Evolutionary conservation across 2,113 vertebrate genomes (phyloP).

Genomic region (Regulus satrapa): DNA sequence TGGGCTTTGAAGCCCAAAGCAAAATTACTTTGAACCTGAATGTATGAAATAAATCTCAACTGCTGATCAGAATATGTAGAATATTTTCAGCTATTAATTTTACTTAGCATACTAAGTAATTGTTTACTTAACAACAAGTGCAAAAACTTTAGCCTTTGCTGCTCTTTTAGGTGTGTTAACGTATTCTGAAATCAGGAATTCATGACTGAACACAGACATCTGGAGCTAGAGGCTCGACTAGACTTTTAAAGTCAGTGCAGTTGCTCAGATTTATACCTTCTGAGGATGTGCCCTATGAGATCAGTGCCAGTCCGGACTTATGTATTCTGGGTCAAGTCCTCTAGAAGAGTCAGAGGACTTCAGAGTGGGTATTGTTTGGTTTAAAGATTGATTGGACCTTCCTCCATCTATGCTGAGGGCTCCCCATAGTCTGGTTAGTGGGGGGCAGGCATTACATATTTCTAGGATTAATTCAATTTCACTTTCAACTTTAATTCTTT

Average conservation of each 20-base stretch:
- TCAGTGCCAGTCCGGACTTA: neutral
- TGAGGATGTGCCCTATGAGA: conserved; percentile 6
- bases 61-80: neutral
- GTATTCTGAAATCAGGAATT: neutral
- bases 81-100: conserved; percentile 1
- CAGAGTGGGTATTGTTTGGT: neutral
- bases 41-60: neutral
- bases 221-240: neutral
- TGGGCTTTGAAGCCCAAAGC: conserved; percentile 9
- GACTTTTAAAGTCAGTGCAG: neutral
- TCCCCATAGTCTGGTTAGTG: neutral
- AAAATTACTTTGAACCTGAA: conserved; percentile 33
- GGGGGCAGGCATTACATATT: neutral
- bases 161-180: neutral
- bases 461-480: conserved; percentile 28
- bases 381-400: conserved; percentile 1
- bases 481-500: conserved; percentile 21
- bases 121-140: neutral
- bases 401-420: neutral
- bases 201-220: neutral
- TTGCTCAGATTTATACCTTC: conserved; percentile 37
- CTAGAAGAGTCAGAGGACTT: conserved; percentile 1
- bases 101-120: neutral
- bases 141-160: neutral
- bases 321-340: neutral